These are phyloP conservation scores for Chionomys nivalis DNA, from an alignment of 2,113 vertebrate species.

Conservation along the genomic window DNA sequence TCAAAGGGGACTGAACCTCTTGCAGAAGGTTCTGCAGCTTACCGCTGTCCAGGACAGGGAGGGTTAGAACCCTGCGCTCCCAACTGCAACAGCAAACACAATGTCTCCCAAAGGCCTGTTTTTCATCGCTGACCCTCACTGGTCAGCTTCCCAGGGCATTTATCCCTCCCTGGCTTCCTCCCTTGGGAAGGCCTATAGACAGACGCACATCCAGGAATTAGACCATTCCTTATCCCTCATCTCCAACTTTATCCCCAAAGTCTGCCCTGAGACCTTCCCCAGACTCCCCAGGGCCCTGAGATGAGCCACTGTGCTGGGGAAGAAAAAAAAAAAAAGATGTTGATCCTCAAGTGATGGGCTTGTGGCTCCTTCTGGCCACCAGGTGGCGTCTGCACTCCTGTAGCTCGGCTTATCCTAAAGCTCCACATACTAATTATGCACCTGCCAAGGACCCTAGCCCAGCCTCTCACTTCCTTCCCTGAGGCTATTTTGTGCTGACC, in stretches of 20 bases:
- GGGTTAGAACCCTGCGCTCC: not conserved
- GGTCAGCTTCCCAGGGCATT: not conserved
- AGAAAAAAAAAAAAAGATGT: not conserved
- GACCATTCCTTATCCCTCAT: not conserved
- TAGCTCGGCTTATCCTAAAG: not conserved
- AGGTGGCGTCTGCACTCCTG: constrained; percentile 54
- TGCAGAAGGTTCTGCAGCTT: not conserved
- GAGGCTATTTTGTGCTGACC: constrained; percentile 54
- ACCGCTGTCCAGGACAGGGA: not conserved
- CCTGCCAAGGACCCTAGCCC: constrained; percentile 45
- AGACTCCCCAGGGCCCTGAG: not conserved
- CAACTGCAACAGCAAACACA: not conserved
- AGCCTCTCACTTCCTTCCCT: constrained; percentile 58
- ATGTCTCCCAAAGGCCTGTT: not conserved
- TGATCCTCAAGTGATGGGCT: not conserved
- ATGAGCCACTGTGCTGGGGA: not conserved
- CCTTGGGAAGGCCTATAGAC: not conserved
- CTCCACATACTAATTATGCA: constrained; percentile 65
- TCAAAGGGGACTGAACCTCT: not conserved
- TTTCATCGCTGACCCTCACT: not conserved
- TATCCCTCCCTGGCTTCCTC: not conserved
- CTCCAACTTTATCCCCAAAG: constrained; percentile 31
- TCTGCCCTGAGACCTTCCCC: not conserved
- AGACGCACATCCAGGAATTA: not conserved
- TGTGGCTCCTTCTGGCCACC: constrained; percentile 47